These are phyloP conservation scores for Drosophila affinis DNA, from an alignment of 2,888 invertebrate genomes.

Conservation along the genomic window DNA sequence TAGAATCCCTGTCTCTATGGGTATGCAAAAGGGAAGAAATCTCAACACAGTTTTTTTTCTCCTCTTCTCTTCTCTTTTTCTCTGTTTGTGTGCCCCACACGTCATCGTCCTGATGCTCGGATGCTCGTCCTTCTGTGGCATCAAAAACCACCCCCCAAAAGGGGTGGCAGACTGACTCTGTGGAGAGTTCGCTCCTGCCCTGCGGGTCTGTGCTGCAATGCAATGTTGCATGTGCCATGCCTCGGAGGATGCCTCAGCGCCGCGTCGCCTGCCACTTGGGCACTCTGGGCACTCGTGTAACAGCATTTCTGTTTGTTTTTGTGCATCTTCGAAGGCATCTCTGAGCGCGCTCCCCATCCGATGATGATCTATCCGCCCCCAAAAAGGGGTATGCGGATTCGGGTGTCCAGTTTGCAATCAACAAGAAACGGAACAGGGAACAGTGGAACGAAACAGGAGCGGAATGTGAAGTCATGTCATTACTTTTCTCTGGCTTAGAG, in stretches of 20 bases:
- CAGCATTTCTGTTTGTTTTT: conserved; percentile 55
- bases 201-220: neutral
- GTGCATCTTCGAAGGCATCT: conserved; percentile 52
- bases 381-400: conserved; percentile 10
- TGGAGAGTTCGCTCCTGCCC: conserved; percentile 27
- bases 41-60: conserved; percentile 63
- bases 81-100: conserved; percentile 10
- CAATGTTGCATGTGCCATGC: conserved; percentile 1
- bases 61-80: neutral
- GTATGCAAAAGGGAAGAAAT: conserved; percentile 53
- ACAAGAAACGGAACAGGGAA: neutral
- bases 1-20: conserved; percentile 33
- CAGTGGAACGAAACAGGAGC: too few relatives aligned
- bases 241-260: conserved; percentile 33
- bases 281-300: conserved; percentile 46
- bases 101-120: conserved; percentile 64
- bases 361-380: conserved; percentile 10
- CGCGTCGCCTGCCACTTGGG: conserved; percentile 29
- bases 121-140: conserved; percentile 19
- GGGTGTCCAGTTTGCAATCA: neutral
- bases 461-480: too few relatives aligned
- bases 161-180: conserved; percentile 37
- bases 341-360: conserved; percentile 17
- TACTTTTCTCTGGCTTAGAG: too few relatives aligned
- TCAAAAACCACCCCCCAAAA: conserved; percentile 21